Evolutionary conservation across 2,888 invertebrate genomes (phyloP).

Genomic region (Ramazzottius varieornatus): DNA sequence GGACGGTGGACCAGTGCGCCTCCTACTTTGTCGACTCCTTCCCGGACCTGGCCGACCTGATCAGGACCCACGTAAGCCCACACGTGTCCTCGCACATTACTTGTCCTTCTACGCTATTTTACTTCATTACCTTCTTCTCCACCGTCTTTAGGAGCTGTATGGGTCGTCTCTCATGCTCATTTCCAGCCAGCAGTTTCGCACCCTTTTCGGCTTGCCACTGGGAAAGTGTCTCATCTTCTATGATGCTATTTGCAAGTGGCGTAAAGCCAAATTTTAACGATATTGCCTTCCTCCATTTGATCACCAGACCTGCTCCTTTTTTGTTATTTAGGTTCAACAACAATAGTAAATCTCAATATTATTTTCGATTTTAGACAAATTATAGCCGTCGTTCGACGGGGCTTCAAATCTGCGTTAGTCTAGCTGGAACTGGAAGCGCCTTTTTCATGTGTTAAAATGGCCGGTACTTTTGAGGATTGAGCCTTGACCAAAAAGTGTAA

Average conservation of each 20-base stretch:
- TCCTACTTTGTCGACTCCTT: background rate
- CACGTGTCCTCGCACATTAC: background rate
- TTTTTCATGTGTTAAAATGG: no score
- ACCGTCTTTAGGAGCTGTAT: background rate
- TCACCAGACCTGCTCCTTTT: no score
- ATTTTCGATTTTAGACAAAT: no score
- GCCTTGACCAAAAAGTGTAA: no score
- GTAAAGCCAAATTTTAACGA: background rate
- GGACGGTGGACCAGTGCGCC: constrained; percentile 1
- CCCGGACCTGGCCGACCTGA: background rate
- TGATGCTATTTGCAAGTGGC: background rate
- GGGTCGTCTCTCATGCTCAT: background rate
- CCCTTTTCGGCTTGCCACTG: background rate
- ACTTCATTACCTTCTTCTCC: background rate
- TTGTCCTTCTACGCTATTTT: background rate
- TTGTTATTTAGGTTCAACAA: no score
- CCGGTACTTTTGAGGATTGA: no score
- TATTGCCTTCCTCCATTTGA: no score
- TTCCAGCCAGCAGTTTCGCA: background rate
- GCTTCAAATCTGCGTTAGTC: no score
- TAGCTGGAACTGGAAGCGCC: no score
- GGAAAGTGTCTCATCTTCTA: background rate
- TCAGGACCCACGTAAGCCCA: background rate
- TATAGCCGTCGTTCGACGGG: no score
- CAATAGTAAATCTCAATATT: no score